Evolutionary conservation across 1,140 invertebrate species (phyloP), one percentile per base, ranked within the genome.

Genomic region (Pachypeltis micranthus): DNA sequence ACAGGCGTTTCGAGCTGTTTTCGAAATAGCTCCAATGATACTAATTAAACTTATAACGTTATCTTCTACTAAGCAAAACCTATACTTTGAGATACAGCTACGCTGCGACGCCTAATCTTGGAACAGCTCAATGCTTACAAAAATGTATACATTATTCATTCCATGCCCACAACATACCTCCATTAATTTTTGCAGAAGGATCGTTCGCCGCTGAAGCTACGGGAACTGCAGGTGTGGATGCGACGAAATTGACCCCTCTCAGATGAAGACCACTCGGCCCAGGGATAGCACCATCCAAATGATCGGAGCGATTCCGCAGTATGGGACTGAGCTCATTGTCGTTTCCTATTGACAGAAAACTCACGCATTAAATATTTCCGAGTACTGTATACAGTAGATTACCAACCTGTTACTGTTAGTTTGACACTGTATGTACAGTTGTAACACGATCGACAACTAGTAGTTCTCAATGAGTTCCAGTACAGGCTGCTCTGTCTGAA

Each of bases 251-350:
- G 4, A 21, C 47, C 7, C 47, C 47, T 14, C 34, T 21, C 19
- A 39, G 23, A 24, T 66, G 44, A 7, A 67, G 44, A 54, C 61
- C 63, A 57, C 67, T 67, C 16, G 67, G 65, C n/a, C 67, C 65
- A 25, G 67, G 24, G 0, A 63, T 61, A 58, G 61, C 27, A 10
- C 27, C 25, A 4, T 51, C 54, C 12, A 58, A 25, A 1, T 56
- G 14, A 1, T 27, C 29, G 7, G 16, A 14, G 1, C 54, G 24
- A 16, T 39, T 34, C 14, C 44, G 56, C 7, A 27, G 19, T 16
- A 63, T 67, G 1, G 66, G 61, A 44, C 63, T 67, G 14, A 63
- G 51, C n/a, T 66, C 65, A n/a, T 44, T 56, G 55, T 51, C 44
- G 10, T 27, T 61, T 59, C 23, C 23, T 39, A 16, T 59, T 58